Conservation (phyloP, 2,888 invertebrate genomes). For the Mellilla xanthometata region DNA sequence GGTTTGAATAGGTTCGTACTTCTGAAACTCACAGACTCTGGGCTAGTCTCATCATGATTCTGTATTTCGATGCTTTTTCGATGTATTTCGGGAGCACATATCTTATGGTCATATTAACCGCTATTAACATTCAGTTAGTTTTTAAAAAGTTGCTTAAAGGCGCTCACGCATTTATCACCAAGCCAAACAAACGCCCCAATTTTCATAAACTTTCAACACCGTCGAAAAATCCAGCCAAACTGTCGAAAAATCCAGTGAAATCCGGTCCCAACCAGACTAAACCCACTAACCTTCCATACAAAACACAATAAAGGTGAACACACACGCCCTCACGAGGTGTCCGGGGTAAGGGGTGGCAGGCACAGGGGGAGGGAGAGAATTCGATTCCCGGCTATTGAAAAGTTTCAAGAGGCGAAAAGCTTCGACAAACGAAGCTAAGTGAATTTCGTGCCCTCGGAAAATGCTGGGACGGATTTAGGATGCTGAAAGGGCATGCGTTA, state of each 20-base stretch:
- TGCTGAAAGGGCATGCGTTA: background rate
- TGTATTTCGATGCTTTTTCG: too few relatives aligned
- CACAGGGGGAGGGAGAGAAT: constrained; percentile 53
- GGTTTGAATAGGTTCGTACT: too few relatives aligned
- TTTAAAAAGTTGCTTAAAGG: too few relatives aligned
- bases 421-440: constrained; percentile 83
- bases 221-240: background rate
- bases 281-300: constrained; percentile 12
- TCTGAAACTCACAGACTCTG: too few relatives aligned
- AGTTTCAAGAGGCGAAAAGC: constrained; percentile 83
- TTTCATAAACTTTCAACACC: too few relatives aligned
- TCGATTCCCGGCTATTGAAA: constrained; percentile 82
- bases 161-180: too few relatives aligned
- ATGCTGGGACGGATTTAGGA: constrained; percentile 40
- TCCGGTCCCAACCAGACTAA: background rate
- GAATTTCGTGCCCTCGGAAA: constrained; percentile 79
- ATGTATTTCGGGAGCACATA: too few relatives aligned
- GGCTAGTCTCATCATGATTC: too few relatives aligned
- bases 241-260: background rate
- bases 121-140: too few relatives aligned
- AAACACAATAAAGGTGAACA: constrained; percentile 39
- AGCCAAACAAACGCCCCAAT: too few relatives aligned
- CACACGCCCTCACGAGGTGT: constrained; percentile 51
- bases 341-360: constrained; percentile 30
- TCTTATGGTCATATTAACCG: too few relatives aligned